Base-by-base conservation (phyloP, 30 jellyfish, hydroid and myxozoan genomes). In the Calvadosia cruxmelitensis region DNA sequence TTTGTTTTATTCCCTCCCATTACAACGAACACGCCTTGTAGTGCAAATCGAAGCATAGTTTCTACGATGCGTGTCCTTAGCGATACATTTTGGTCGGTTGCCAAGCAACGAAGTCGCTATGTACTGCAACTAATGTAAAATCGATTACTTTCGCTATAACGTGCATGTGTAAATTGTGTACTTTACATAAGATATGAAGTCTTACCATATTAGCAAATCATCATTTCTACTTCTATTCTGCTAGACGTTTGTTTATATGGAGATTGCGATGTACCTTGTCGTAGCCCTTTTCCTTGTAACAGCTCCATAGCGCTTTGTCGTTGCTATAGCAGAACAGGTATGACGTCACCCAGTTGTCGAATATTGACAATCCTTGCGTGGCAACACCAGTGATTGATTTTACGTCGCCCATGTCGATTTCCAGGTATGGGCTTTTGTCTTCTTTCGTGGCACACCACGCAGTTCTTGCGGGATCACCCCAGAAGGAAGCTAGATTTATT, bases 401-500 rank as follows among this genome's bases (percentile, higher is more conserved):
- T 35, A 83, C 77, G 31, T 78, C 94, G 24, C 84, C 84, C 34
- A 90, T 80, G 48, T 90, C 93, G 28, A 90, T 71, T 77, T 90
- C 95, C 53, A 90, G 72, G 73, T 76, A 82, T 50, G 98, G 98
- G 57, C 64, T 90, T 57, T 77, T 78, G 76, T 90, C 98, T 27
- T 80, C 94, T 69, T 82, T 82, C 27, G 50, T 76, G 16, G 95
- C 98, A 77, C 98, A 90, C 98, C 98, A 90, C 62, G 95, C 93
- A 26, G 98, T 90, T 0, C 98, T 84, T 7, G 98, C 98, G 31
- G 98, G 98, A 71, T 90, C 98, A 33, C 95, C 95, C 84, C 90
- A 72, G 69, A 80, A 83, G 10, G 95, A 83, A 67, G 94, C 95
- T 7, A 90, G 86, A 52, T 90, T 90, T 62, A 90, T 75, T 53